Percentiles rank a stretch among this genome's conserved stretches.
Conservation (phyloP, 2,113 vertebrate genomes). For the Nematolebias whitei region DNA sequence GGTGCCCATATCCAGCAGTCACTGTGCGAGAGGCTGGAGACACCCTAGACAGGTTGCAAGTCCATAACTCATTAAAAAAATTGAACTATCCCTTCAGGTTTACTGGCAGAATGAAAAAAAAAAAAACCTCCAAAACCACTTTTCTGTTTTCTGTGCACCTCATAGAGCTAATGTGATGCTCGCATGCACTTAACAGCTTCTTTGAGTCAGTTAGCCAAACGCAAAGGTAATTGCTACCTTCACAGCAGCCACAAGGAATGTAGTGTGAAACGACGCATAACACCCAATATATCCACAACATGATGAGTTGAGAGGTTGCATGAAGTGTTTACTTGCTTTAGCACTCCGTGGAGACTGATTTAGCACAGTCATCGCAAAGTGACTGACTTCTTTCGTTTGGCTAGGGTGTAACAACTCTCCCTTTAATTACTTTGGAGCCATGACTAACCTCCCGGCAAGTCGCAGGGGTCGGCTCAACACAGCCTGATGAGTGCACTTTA, state of each 20-base stretch:
- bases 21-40: no score
- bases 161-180: conserved; percentile 64
- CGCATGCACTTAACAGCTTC: conserved; percentile 74
- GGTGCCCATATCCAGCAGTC: no score
- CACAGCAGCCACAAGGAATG: conserved; percentile 70
- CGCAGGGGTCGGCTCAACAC: conserved; percentile 69
- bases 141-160: conserved; percentile 37
- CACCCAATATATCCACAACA: conserved; percentile 75
- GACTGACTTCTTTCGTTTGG: conserved; percentile 79
- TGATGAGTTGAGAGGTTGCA: conserved; percentile 78
- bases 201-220: conserved; percentile 73
- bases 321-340: conserved; percentile 78
- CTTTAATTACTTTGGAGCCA: conserved; percentile 82
- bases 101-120: conserved; percentile 52
- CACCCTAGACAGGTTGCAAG: no score
- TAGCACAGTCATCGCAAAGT: conserved; percentile 79
- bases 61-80: background rate
- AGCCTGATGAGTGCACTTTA: conserved; percentile 73
- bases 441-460: conserved; percentile 76
- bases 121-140: conserved; percentile 30
- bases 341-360: conserved; percentile 76
- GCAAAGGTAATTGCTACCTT: conserved; percentile 79
- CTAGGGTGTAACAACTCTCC: conserved; percentile 80
- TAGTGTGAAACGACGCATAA: conserved; percentile 77
- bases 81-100: conserved; percentile 38